Conservation (phyloP, 2,888 invertebrate genomes). For the Aphodius sticticus region DNA sequence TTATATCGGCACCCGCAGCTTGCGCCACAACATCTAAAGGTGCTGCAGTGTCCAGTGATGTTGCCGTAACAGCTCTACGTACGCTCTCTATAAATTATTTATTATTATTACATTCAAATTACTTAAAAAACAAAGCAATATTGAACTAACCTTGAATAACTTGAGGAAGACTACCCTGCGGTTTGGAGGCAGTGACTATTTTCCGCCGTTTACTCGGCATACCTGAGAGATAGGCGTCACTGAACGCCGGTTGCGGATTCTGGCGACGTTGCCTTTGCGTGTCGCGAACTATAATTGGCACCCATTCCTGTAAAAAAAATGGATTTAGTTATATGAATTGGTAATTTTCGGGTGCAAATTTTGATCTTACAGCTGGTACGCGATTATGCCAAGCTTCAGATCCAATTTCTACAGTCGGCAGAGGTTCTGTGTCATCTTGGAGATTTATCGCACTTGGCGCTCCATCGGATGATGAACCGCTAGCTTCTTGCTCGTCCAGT, state of each 20-base stretch:
- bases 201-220: constrained; percentile 91
- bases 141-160: constrained; percentile 55
- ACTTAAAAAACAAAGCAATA: background rate
- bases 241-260: constrained; percentile 69
- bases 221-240: constrained; percentile 89
- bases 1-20: constrained; percentile 61
- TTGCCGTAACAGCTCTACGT: constrained; percentile 61
- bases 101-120: too few species aligned
- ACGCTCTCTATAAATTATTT: constrained; percentile 52
- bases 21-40: constrained; percentile 61
- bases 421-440: constrained; percentile 54
- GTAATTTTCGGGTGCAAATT: background rate
- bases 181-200: constrained; percentile 64
- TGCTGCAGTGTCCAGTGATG: constrained; percentile 61
- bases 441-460: constrained; percentile 43
- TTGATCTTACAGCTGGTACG: constrained; percentile 64
- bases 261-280: constrained; percentile 74
- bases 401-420: constrained; percentile 64
- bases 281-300: constrained; percentile 87
- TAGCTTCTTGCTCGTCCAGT: constrained; percentile 57
- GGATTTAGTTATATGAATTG: constrained; percentile 23
- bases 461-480: constrained; percentile 43
- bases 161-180: constrained; percentile 58
- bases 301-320: constrained; percentile 72
- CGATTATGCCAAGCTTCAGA: constrained; percentile 70